A percentile compares a stretch with the other conserved stretches of the same genome.
Conservation (phyloP, 1,140 invertebrate species). For the Heliconius hermathena region DNA sequence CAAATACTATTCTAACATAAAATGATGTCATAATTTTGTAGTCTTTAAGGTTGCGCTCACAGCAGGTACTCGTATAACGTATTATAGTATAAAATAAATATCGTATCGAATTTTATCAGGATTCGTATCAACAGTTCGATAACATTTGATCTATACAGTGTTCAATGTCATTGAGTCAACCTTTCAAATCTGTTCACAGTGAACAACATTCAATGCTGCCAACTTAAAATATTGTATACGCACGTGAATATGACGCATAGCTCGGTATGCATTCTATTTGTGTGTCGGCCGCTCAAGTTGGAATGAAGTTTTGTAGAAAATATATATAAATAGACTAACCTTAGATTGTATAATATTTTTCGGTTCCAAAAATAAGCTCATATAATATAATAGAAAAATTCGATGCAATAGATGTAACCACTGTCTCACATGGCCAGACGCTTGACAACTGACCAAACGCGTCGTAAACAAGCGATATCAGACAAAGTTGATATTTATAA, state of each 20-base stretch:
- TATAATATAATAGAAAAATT: not conserved
- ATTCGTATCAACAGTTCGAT: slow-evolving; percentile 34
- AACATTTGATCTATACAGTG: slow-evolving; percentile 39
- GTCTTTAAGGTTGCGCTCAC: not conserved
- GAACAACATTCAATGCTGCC: slow-evolving; percentile 39
- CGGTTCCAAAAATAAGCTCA: not conserved
- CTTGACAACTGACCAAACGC: slow-evolving; percentile 26
- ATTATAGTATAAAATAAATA: not conserved
- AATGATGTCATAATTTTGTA: not conserved
- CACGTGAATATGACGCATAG: slow-evolving; percentile 43
- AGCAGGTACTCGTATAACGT: not conserved
- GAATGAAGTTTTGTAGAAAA: slow-evolving; percentile 26
- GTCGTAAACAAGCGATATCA: not conserved
- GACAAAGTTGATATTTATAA: slow-evolving; percentile 28
- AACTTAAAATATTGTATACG: slow-evolving; percentile 42
- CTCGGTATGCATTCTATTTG: slow-evolving; percentile 30
- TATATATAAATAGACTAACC: slow-evolving; percentile 36
- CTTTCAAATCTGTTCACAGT: slow-evolving; percentile 32
- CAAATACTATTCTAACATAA: not conserved
- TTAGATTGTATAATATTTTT: slow-evolving; percentile 6
- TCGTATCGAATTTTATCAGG: slow-evolving; percentile 32
- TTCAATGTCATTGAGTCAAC: slow-evolving; percentile 39
- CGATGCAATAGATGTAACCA: not conserved
- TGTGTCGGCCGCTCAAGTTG: slow-evolving; percentile 16
- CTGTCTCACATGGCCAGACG: slow-evolving; percentile 46